Evolutionary conservation across 2,113 vertebrate genomes (phyloP).

Genomic region (Antechinus stuartii): DNA sequence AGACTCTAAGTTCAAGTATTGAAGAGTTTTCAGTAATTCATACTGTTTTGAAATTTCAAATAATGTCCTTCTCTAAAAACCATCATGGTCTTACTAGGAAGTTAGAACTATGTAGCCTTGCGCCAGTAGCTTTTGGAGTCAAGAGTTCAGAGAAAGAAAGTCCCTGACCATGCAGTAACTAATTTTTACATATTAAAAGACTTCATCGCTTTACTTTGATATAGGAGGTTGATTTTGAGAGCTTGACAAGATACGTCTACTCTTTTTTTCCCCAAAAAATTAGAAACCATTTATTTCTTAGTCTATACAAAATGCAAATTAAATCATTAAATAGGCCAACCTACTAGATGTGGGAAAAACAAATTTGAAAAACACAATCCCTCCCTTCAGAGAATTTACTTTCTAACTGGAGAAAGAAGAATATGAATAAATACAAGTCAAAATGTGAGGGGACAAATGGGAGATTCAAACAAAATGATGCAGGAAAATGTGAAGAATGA

Average conservation of each 20-base stretch:
- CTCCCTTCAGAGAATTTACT: not conserved
- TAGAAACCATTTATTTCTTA: not conserved
- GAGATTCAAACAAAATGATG: not conserved
- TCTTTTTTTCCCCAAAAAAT: not conserved
- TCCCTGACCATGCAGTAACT: not conserved
- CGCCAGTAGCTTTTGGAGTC: constrained; percentile 37
- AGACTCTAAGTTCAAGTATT: not conserved
- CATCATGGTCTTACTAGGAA: constrained; percentile 33
- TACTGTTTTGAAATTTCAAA: constrained; percentile 40
- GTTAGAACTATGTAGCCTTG: constrained; percentile 43
- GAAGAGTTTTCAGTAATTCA: not conserved
- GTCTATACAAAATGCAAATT: not conserved
- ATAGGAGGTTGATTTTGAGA: too few relatives aligned
- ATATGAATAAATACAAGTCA: not conserved
- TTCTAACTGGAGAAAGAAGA: not conserved
- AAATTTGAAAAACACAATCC: not conserved
- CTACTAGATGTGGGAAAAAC: not conserved
- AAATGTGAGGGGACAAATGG: not conserved
- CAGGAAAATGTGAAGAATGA: not conserved
- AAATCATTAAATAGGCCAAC: not conserved
- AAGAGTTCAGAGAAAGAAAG: not conserved
- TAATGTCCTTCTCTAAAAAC: constrained; percentile 46
- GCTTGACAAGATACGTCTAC: not conserved
- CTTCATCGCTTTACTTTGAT: not conserved
- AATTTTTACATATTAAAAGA: not conserved